A percentile compares a stretch with the other conserved stretches of the same genome.
These are phyloP conservation scores for Pardosa pseudoannulata DNA, from an alignment of 2,888 invertebrate species.

Conservation along the genomic window DNA sequence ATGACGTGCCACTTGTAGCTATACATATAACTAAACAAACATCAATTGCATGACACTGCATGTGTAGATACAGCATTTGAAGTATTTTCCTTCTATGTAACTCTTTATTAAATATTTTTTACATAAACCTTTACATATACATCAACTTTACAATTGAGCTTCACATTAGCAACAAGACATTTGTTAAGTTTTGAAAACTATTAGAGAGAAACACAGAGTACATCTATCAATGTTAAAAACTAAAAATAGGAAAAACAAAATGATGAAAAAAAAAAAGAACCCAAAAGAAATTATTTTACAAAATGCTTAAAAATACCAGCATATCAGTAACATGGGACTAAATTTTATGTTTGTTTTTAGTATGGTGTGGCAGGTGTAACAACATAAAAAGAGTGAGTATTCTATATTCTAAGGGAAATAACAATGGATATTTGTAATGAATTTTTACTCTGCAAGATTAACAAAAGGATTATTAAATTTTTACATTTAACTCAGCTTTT, in stretches of 20 bases:
- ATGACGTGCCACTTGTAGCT: not conserved
- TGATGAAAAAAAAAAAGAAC: no score
- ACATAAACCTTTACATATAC: not conserved
- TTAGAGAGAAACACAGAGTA: not conserved
- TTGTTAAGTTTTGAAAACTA: not conserved
- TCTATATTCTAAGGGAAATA: no score
- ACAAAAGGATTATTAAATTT: no score
- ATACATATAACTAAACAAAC: not conserved
- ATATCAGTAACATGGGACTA: not conserved
- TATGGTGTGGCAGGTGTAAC: no score
- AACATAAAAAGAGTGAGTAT: no score
- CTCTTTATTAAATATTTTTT: not conserved
- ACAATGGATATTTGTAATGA: no score
- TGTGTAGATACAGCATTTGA: not conserved
- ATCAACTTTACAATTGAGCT: constrained; percentile 1
- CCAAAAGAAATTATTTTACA: no score
- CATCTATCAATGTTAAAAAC: not conserved
- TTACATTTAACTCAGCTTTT: no score
- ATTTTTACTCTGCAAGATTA: no score
- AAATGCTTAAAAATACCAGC: not conserved
- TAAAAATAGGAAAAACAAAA: not conserved
- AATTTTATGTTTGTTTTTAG: no score
- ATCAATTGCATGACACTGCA: constrained; percentile 9
- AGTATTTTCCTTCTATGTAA: not conserved
- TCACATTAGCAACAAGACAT: constrained; percentile 5